Base-by-base conservation (phyloP, 2,113 vertebrate species). In the Scatophagus argus region DNA sequence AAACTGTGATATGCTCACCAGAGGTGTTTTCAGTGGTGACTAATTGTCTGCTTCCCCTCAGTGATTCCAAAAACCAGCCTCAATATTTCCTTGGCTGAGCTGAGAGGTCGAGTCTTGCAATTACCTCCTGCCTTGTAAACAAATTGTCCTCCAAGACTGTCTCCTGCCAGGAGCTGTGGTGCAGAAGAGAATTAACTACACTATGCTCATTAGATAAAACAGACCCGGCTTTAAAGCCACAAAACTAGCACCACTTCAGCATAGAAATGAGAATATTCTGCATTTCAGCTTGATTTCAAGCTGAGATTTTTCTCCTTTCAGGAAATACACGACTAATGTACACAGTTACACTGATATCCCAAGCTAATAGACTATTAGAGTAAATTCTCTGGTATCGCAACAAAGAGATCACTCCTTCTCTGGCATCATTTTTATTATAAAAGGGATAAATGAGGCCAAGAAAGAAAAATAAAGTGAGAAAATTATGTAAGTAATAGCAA, bases 51-150 rank as follows among this genome's bases (percentile, higher is more conserved):
- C 85, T 58, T 79, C 68, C 67, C 59, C 51, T 76, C 72, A 75
- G 64, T 49, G 74, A 55, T 77, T 81, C 80, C 74, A 76, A 81
- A 88, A 79, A 66, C 13, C 79, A 66, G 58, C 82, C 55, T 73
- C 79, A 70, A 88, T 85, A 83, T 91, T 84, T 90, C 62, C 66
- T 76, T 65, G 74, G 73, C 84, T 65, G 79, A 81, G 80, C 84
- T 54, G 52, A 71, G 83, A 83, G 83, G 83, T 83, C 55, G 38
- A 60, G 83, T 55, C 76, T 76, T 27, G 56, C 86, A 91, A 92
- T 92, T 91, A 88, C 78, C 70, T 85, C 82, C 63, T 74, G 75
- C 77, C 87, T 85, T 89, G 92, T 91, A 92, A 91, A 92, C 89
- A 91, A 89, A 81, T 88, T 85, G 83, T 87, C 87, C 84, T 89